Evolutionary conservation across 1,140 invertebrate genomes (phyloP), one percentile per base, ranked within the genome.

Genomic region (Macrostomum lignano): DNA sequence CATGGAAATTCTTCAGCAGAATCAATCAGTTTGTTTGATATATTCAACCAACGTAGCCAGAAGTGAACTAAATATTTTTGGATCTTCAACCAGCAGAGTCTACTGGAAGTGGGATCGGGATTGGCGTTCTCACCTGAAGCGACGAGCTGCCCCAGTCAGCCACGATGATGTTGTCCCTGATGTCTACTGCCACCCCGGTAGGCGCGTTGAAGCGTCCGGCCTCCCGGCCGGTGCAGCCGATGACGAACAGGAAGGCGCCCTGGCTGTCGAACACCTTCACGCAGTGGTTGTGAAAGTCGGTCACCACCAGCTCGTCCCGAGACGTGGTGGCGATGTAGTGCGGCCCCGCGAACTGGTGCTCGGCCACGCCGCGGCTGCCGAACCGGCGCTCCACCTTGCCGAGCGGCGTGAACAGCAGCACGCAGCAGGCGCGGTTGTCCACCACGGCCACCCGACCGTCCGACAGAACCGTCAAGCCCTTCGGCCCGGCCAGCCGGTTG

Each of bases 121-220:
- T 11, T 10, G n/a, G n/a, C 4, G 14, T 25, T 20, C 28, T 36
- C 48, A 65, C 64, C 55, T 66, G 64, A 38, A 66, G 63, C 35
- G 64, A 46, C 21, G 59, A 62, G 41, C 65, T 66, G 28, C 65
- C 65, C 65, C 65, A 66, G 36, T 66, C 65, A 25, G 63, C 62
- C 4, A 66, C 64, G 4, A 66, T 44, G 36, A 66, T 64, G 37
- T 65, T 64, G 35, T 60, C 64, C 37, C 60, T 47, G 7, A 48
- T 43, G 38, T 66, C 64, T 10, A 64, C 54, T 28, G 62, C 61
- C 7, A 66, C 46, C 4, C 64, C 64, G 7, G 64, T 66, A 1
- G 64, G 64, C n/a, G 63, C 63, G 45, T 65, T 65, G 42, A 66
- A 65, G 44, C 65, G 63, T 2, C 64, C 64, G 43, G 63, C 62